Evolutionary conservation across 2,888 invertebrate species (phyloP).

Genomic region (Drosophila meridionalis): DNA sequence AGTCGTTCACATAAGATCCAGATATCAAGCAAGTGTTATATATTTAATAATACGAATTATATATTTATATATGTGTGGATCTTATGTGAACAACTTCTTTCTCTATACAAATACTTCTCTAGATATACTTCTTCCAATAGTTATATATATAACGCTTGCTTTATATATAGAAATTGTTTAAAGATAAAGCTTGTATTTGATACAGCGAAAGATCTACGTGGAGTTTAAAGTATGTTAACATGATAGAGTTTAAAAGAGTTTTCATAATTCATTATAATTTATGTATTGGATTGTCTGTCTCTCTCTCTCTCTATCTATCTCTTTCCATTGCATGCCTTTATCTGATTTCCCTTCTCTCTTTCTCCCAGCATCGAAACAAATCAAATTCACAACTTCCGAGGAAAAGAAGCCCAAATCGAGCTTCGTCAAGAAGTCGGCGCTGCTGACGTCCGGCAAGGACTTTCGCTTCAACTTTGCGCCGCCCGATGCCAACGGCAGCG

Average conservation of each 20-base stretch:
- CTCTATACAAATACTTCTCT: too few relatives aligned
- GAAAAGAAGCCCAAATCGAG: conserved; percentile 87
- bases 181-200: not conserved
- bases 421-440: conserved; percentile 89
- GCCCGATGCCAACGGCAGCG: conserved; percentile 6
- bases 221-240: not conserved
- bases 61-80: too few relatives aligned
- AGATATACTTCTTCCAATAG: too few relatives aligned
- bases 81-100: too few relatives aligned
- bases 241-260: too few relatives aligned
- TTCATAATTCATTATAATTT: not conserved
- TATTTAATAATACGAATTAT: too few relatives aligned
- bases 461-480: conserved; percentile 87
- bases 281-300: not conserved
- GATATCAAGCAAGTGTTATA: too few relatives aligned
- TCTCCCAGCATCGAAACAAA: conserved; percentile 65
- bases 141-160: too few relatives aligned
- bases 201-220: not conserved
- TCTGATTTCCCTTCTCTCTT: conserved; percentile 4
- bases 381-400: conserved; percentile 86
- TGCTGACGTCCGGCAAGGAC: conserved; percentile 86
- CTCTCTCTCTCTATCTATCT: not conserved
- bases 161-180: too few relatives aligned
- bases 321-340: not conserved
- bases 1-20: too few relatives aligned